Evolutionary conservation across 2,888 invertebrate species (phyloP).

Genomic region (Patella pellucida): DNA sequence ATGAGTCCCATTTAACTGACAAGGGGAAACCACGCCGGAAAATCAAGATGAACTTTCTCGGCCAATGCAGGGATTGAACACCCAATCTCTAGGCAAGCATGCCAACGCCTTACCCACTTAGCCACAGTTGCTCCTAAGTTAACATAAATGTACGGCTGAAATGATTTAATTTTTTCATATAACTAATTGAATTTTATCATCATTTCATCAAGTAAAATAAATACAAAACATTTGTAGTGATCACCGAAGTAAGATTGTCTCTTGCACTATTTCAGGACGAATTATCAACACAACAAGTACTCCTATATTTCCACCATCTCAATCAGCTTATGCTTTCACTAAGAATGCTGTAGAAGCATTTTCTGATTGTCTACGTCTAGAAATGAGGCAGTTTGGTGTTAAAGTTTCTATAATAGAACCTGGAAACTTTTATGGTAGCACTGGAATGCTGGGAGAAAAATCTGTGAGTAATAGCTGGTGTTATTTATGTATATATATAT

Average conservation of each 20-base stretch:
- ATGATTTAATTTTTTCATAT: too few species aligned
- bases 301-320: slow-evolving; percentile 55
- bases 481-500: too few species aligned
- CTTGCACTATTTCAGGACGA: slow-evolving; percentile 57
- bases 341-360: slow-evolving; percentile 62
- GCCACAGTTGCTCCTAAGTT: too few species aligned
- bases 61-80: too few species aligned
- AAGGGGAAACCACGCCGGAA: too few species aligned
- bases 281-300: slow-evolving; percentile 70
- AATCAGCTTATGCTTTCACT: slow-evolving; percentile 55
- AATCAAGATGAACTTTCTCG: too few species aligned
- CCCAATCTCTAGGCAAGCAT: too few species aligned
- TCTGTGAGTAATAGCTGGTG: slow-evolving; percentile 37
- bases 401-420: slow-evolving; percentile 59
- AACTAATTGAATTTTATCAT: not conserved
- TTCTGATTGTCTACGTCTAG: slow-evolving; percentile 58
- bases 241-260: not conserved
- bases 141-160: too few species aligned
- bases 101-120: too few species aligned
- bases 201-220: not conserved
- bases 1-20: too few species aligned
- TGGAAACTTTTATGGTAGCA: slow-evolving; percentile 69
- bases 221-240: not conserved
- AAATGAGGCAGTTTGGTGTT: slow-evolving; percentile 61
- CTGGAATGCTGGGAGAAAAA: slow-evolving; percentile 48